These are phyloP conservation scores for Tineola bisselliella DNA, from an alignment of 2,888 invertebrate species.

Conservation along the genomic window DNA sequence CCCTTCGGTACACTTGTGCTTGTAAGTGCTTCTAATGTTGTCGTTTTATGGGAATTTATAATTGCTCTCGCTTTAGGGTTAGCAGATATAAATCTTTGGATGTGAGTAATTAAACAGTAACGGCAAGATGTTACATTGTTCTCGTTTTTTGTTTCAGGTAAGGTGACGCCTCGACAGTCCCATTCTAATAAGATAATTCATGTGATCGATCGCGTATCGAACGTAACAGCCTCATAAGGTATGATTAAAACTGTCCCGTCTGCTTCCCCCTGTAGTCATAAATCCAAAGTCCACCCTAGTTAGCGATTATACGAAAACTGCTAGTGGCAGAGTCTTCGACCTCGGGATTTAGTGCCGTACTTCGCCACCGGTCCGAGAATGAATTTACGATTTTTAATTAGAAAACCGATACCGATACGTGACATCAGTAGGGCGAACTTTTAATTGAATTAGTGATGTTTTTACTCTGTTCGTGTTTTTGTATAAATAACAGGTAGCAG, in stretches of 20 bases:
- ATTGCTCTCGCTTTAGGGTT: constrained; percentile 31
- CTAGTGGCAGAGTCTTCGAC: constrained; percentile 14
- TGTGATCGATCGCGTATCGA: not conserved
- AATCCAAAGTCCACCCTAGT: constrained; percentile 9
- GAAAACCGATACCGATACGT: constrained; percentile 26
- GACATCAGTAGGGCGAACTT: constrained; percentile 17
- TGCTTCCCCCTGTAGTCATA: constrained; percentile 9
- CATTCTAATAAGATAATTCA: not conserved
- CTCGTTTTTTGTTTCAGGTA: constrained; percentile 41
- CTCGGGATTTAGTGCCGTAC: constrained; percentile 7
- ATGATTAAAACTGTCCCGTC: constrained; percentile 13
- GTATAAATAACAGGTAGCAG: too few species aligned
- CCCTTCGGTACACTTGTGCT: constrained; percentile 31
- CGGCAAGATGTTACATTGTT: constrained; percentile 11
- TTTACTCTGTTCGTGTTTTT: not conserved
- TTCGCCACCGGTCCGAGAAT: constrained; percentile 7
- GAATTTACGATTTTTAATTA: constrained; percentile 48
- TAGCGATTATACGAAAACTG: constrained; percentile 14
- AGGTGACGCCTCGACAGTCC: constrained; percentile 20
- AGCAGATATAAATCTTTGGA: constrained; percentile 19
- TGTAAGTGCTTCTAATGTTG: constrained; percentile 34
- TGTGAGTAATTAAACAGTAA: constrained; percentile 14
- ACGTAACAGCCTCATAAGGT: not conserved
- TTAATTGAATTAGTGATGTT: constrained; percentile 3
- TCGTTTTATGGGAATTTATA: constrained; percentile 44